Percentiles rank a stretch among this genome's conserved stretches.
These are phyloP conservation scores for Orchestes rusci DNA, from an alignment of 2,888 invertebrate genomes.

Conservation along the genomic window DNA sequence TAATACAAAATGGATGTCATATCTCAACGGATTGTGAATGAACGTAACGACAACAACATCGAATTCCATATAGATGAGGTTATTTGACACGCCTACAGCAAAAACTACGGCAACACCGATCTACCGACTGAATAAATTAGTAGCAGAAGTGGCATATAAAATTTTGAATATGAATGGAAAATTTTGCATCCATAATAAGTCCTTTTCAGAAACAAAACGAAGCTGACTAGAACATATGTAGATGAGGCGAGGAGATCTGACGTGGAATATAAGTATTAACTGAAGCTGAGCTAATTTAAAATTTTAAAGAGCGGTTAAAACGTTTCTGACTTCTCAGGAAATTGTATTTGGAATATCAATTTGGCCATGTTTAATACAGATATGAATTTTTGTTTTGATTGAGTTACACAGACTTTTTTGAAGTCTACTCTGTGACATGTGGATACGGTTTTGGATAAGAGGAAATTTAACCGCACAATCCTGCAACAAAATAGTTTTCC, in stretches of 20 bases:
- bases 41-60: too few species aligned
- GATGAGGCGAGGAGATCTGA: slow-evolving; percentile 42
- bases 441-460: too few species aligned
- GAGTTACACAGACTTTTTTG: too few species aligned
- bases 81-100: too few species aligned
- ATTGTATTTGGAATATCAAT: slow-evolving; percentile 22
- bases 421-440: too few species aligned
- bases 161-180: slow-evolving; percentile 86
- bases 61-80: too few species aligned
- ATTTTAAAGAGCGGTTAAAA: slow-evolving; percentile 24
- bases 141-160: slow-evolving; percentile 72
- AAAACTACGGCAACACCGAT: slow-evolving; percentile 19
- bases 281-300: slow-evolving; percentile 20
- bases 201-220: slow-evolving; percentile 45
- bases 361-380: slow-evolving; percentile 17
- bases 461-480: too few species aligned
- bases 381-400: slow-evolving; percentile 24
- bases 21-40: too few species aligned
- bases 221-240: slow-evolving; percentile 49
- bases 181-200: slow-evolving; percentile 82
- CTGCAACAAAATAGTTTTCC: too few species aligned
- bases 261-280: slow-evolving; percentile 24
- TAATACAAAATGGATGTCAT: too few species aligned
- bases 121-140: slow-evolving; percentile 64
- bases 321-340: slow-evolving; percentile 20